These are phyloP conservation scores for Asarcornis scutulata DNA, from an alignment of 2,113 vertebrate genomes.

Conservation along the genomic window DNA sequence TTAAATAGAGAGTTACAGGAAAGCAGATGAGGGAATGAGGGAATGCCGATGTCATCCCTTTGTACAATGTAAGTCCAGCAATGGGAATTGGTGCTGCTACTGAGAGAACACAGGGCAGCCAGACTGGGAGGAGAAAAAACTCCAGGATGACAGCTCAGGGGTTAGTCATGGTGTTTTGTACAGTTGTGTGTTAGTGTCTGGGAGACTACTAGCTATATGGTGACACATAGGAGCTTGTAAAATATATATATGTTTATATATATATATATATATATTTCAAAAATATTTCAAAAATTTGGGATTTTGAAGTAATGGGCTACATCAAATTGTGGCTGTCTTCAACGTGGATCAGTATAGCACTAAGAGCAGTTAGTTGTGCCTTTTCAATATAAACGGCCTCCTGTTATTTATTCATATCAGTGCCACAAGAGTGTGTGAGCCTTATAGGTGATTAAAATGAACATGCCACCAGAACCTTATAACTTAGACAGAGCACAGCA, in stretches of 20 bases:
- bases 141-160: background rate
- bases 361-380: background rate
- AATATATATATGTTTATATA: background rate
- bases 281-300: background rate
- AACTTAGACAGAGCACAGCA: conserved; percentile 38
- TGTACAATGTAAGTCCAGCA: background rate
- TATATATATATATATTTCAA: no score
- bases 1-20: background rate
- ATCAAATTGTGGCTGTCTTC: background rate
- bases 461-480: background rate
- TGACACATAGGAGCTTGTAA: background rate
- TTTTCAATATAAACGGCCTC: background rate
- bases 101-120: background rate
- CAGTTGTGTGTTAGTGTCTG: background rate
- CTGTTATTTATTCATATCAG: background rate
- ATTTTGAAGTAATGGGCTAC: background rate
- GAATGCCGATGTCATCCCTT: background rate
- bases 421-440: background rate
- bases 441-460: conserved; percentile 48
- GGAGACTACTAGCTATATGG: background rate
- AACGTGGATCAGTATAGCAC: background rate
- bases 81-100: background rate
- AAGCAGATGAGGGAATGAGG: background rate
- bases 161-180: background rate
- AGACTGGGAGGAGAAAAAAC: background rate